A percentile compares a stretch with the other conserved stretches of the same genome.
Evolutionary conservation across 1,140 invertebrate genomes (phyloP).

Genomic region (Cardiocondyla obscurior): DNA sequence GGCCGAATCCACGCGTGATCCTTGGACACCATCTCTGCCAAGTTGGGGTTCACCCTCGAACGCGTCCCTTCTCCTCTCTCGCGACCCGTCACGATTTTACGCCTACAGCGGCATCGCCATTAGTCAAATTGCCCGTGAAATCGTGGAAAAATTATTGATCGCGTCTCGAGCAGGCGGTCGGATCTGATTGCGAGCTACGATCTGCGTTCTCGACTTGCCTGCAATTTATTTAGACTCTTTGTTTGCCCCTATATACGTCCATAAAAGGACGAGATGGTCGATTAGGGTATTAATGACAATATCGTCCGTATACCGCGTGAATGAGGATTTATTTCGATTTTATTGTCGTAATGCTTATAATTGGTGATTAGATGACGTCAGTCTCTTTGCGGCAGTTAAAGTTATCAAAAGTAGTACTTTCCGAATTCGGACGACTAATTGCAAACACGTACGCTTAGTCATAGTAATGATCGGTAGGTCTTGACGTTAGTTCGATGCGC

Average conservation of each 20-base stretch:
- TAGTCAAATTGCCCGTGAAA: neutral
- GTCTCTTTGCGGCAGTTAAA: neutral
- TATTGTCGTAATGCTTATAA: neutral
- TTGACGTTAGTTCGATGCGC: neutral
- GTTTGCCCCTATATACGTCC: neutral
- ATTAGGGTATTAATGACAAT: neutral
- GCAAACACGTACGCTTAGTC: conserved; percentile 45
- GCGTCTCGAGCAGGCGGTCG: neutral
- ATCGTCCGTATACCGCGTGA: neutral
- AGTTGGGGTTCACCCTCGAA: neutral
- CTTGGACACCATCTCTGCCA: neutral
- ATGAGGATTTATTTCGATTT: neutral
- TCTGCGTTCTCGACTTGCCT: neutral
- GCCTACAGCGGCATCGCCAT: neutral
- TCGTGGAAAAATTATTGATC: conserved; percentile 6
- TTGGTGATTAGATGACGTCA: conserved; percentile 16
- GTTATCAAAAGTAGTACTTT: neutral
- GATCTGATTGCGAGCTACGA: neutral
- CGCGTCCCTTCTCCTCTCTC: neutral
- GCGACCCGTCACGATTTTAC: neutral
- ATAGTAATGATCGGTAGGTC: neutral
- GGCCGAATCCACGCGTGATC: conserved; percentile 18
- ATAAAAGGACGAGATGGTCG: neutral
- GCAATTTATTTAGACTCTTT: neutral
- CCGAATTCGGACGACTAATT: conserved; percentile 43